Conservation (phyloP, 2,797 vertebrate species). For the Dipus sagitta region DNA sequence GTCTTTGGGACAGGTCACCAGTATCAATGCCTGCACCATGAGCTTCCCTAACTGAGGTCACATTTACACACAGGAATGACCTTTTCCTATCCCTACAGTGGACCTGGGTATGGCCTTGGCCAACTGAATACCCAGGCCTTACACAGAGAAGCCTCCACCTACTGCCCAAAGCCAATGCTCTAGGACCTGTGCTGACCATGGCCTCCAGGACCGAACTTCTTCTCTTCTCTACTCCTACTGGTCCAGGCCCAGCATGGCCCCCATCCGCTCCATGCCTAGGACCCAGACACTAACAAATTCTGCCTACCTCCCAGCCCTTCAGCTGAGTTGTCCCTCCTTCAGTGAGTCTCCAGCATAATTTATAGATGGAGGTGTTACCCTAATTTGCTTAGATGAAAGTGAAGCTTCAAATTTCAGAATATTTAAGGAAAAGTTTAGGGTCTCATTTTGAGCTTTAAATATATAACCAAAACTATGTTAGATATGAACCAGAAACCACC, state of each 20-base stretch:
- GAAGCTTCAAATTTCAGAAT: neutral
- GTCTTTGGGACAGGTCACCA: neutral
- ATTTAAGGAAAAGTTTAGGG: neutral
- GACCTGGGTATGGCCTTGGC: neutral
- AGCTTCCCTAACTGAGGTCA: neutral
- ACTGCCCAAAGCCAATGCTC: neutral
- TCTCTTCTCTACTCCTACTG: neutral
- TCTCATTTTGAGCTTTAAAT: neutral
- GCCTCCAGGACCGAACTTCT: no score
- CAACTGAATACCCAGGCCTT: neutral
- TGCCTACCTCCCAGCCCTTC: neutral
- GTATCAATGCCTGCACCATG: no score
- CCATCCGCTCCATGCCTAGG: neutral
- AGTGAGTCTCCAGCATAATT: no score
- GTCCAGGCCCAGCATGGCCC: accelerated
- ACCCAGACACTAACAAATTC: neutral
- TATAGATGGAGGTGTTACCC: neutral
- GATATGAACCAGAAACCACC: neutral
- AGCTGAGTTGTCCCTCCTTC: neutral
- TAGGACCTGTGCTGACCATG: neutral
- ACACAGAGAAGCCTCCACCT: neutral
- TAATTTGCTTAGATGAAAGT: neutral
- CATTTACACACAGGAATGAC: neutral
- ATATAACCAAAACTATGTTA: no score
- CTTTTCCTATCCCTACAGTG: neutral